These are phyloP conservation scores for Aphelocoma californica DNA, from an alignment of 2,797 vertebrate genomes.

Conservation along the genomic window DNA sequence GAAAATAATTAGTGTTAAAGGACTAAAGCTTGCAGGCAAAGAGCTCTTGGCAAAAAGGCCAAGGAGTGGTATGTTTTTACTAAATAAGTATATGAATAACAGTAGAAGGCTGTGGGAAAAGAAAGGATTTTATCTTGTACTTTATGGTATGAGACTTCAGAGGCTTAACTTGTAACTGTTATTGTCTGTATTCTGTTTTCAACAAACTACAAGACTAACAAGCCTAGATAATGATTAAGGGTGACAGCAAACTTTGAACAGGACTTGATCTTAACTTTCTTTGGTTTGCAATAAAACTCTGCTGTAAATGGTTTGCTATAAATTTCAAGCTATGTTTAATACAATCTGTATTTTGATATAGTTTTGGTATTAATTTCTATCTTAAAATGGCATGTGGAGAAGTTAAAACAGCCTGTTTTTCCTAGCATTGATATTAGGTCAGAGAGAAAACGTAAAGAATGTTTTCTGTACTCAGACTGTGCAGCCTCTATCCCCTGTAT, in stretches of 20 bases:
- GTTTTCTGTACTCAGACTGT: neutral
- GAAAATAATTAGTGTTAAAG: constrained; percentile 72
- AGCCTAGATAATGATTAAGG: neutral
- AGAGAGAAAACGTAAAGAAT: neutral
- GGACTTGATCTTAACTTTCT: neutral
- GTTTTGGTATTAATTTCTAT: neutral
- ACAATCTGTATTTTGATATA: neutral
- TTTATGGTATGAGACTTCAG: neutral
- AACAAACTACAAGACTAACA: neutral
- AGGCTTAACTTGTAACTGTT: neutral
- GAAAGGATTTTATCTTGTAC: neutral
- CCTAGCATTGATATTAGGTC: neutral
- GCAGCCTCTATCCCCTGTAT: neutral
- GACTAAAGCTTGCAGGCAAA: constrained; percentile 77
- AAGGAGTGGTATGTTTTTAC: constrained; percentile 80
- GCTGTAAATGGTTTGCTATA: too few species aligned
- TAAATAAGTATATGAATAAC: neutral
- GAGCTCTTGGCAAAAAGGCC: constrained; percentile 80
- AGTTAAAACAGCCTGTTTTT: neutral
- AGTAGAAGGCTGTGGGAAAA: neutral
- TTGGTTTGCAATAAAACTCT: neutral
- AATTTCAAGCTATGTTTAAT: neutral
- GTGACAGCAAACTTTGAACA: neutral
- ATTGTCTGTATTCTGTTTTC: neutral
- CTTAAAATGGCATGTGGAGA: neutral